Evolutionary conservation across 1,140 invertebrate species (phyloP).

Genomic region (Orius insidiosus): DNA sequence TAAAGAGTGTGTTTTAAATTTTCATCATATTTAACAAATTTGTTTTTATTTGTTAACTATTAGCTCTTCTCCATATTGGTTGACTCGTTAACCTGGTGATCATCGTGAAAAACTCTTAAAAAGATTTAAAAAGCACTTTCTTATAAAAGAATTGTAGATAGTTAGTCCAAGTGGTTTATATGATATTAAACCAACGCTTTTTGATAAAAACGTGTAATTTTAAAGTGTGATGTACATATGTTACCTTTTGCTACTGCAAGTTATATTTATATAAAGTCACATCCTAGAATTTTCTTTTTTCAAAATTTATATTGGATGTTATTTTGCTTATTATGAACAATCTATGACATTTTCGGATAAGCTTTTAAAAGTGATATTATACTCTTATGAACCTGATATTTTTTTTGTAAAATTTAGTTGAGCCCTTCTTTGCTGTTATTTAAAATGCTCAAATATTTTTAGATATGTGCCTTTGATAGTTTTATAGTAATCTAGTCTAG

Average conservation of each 20-base stretch:
- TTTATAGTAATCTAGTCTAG: constrained; percentile 9
- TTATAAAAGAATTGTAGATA: not conserved
- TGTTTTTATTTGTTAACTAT: too few species aligned
- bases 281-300: too few species aligned
- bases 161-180: not conserved
- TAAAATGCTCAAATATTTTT: constrained; percentile 12
- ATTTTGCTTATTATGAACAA: constrained; percentile 1
- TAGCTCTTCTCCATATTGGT: too few species aligned
- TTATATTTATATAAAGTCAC: too few species aligned
- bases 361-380: not conserved
- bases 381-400: not conserved
- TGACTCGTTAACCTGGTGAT: too few species aligned
- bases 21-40: too few species aligned
- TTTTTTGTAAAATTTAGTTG: not conserved
- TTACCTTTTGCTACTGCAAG: too few species aligned
- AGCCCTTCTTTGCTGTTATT: not conserved
- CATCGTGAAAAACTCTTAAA: not conserved
- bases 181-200: not conserved
- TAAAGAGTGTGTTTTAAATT: too few species aligned
- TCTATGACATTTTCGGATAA: not conserved
- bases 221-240: not conserved
- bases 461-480: constrained; percentile 12
- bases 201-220: not conserved
- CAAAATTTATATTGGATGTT: constrained; percentile 1
- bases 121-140: not conserved